phyloP scores from a whole-genome alignment of 2,797 vertebrate genomes.

The Chromis chromis region DNA sequence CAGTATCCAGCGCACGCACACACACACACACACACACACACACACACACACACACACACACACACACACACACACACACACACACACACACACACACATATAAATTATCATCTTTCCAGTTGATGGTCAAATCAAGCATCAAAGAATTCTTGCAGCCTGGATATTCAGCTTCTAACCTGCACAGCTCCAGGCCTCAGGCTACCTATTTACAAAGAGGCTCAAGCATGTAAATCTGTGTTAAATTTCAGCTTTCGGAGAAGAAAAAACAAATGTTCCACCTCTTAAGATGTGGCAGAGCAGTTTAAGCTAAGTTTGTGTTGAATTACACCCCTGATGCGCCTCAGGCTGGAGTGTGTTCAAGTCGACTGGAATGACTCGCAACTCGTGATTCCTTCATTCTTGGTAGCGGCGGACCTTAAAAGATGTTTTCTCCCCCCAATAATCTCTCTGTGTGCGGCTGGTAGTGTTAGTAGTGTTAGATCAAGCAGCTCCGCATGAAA shows the following conservation, averaged over 20 bases:
- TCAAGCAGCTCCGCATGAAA: slow-evolving; percentile 26
- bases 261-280: slow-evolving; percentile 3
- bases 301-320: slow-evolving; percentile 13
- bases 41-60: too few relatives aligned
- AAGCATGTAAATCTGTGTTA: background rate
- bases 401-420: slow-evolving; percentile 60
- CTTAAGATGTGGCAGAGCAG: background rate
- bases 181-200: background rate
- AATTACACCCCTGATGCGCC: slow-evolving; percentile 45
- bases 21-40: too few relatives aligned
- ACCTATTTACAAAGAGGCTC: background rate
- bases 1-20: too few relatives aligned
- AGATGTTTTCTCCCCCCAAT: slow-evolving; percentile 55
- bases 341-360: slow-evolving; percentile 58
- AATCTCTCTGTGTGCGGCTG: slow-evolving; percentile 52
- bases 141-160: too few relatives aligned
- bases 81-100: too few relatives aligned
- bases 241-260: background rate
- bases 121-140: too few relatives aligned
- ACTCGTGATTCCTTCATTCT: slow-evolving; percentile 76
- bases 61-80: too few relatives aligned
- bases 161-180: background rate
- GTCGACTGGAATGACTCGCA: slow-evolving; percentile 72
- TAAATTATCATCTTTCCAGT: too few relatives aligned
- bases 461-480: slow-evolving; percentile 56